Percentiles rank a stretch among this genome's conserved stretches.
These are phyloP conservation scores for Anguilla megastoma DNA, from an alignment of 2,797 vertebrate genomes.

Conservation along the genomic window DNA sequence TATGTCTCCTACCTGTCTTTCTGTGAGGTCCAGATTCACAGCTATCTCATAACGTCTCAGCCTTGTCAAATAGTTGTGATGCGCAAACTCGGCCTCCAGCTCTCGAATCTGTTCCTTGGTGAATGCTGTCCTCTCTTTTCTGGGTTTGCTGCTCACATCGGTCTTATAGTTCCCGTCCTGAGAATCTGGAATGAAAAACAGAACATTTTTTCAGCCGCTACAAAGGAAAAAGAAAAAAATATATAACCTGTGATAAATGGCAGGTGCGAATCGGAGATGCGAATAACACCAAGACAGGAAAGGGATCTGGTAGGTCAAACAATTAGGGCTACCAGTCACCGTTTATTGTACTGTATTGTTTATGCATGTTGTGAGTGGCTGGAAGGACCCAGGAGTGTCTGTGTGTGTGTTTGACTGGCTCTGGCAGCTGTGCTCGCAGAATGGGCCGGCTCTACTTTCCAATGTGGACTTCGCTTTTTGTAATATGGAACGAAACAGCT, in stretches of 20 bases:
- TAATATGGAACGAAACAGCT: constrained; percentile 56
- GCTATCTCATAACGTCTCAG: constrained; percentile 98
- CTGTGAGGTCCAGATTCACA: constrained; percentile 98
- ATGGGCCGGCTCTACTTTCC: constrained; percentile 52
- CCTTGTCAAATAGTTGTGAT: constrained; percentile 98
- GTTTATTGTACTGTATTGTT: constrained; percentile 66
- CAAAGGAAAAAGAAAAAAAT: constrained; percentile 28
- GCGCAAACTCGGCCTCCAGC: constrained; percentile 97
- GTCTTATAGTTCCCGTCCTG: constrained; percentile 97
- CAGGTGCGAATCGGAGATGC: constrained; percentile 57
- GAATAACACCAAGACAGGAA: constrained; percentile 52
- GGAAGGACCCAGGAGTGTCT: constrained; percentile 59
- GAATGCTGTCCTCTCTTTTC: constrained; percentile 98
- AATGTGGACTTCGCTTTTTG: constrained; percentile 57
- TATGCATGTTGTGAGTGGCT: constrained; percentile 65
- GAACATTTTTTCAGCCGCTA: constrained; percentile 55
- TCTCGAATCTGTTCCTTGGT: constrained; percentile 99
- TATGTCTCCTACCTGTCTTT: constrained; percentile 87
- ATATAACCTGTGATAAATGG: constrained; percentile 50
- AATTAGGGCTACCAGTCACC: constrained; percentile 65
- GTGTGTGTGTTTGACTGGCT: constrained; percentile 44
- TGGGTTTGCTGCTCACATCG: constrained; percentile 95
- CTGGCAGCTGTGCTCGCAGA: constrained; percentile 56
- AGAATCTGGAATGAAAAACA: constrained; percentile 83
- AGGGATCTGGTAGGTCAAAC: constrained; percentile 46